A percentile compares a stretch with the other conserved stretches of the same genome.
Evolutionary conservation across 2,888 invertebrate species (phyloP).

Genomic region (Eupelmus urozonus): DNA sequence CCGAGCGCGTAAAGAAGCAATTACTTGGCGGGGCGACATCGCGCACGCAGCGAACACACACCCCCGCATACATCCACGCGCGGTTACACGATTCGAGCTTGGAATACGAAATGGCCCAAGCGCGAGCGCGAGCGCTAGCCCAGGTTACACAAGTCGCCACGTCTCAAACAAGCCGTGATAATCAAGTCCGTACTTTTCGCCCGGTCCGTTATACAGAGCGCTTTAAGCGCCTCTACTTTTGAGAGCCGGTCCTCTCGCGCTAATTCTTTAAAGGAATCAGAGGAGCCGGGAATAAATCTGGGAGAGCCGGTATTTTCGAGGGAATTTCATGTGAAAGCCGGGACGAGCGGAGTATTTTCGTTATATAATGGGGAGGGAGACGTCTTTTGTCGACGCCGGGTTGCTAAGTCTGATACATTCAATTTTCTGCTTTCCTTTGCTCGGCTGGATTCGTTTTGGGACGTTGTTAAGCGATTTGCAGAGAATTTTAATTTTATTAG

Average conservation of each 20-base stretch:
- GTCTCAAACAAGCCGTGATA: slow-evolving; percentile 59
- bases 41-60: neutral
- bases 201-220: neutral
- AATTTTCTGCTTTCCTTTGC: neutral
- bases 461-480: too few relatives aligned
- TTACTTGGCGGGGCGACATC: slow-evolving; percentile 10
- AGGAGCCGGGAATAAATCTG: neutral
- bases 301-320: neutral
- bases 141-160: slow-evolving; percentile 39
- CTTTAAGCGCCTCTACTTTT: slow-evolving; percentile 8
- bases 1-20: slow-evolving; percentile 33
- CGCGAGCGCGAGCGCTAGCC: too few relatives aligned
- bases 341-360: neutral
- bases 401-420: neutral
- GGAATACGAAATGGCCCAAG: slow-evolving; percentile 62
- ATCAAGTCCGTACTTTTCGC: slow-evolving; percentile 49
- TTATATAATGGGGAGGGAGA: neutral
- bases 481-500: too few relatives aligned
- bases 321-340: neutral
- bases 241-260: neutral
- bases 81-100: slow-evolving; percentile 54
- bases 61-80: too few relatives aligned
- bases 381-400: neutral
- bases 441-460: too few relatives aligned
- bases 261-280: slow-evolving; percentile 27